Base-by-base conservation (phyloP, 2,113 vertebrate genomes). In the Xenopus laevis region DNA sequence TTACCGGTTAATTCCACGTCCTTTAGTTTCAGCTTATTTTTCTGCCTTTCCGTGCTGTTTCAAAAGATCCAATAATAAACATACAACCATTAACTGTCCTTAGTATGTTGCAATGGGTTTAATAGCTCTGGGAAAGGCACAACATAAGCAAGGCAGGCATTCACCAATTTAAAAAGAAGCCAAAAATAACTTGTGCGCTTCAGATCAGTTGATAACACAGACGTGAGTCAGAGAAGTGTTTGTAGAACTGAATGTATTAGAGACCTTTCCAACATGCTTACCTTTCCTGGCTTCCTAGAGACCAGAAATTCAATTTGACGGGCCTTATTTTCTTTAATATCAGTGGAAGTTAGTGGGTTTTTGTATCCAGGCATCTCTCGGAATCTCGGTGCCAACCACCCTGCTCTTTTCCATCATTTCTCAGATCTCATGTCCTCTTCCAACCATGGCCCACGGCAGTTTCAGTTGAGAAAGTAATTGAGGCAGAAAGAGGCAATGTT, bases 81-180 rank as follows among this genome's bases (percentile, higher is more conserved):
- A 68, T 45, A 21, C 23, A 52, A 58, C 52, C 45, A 47, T 55
- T 75, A 44, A 53, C 57, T 74, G 57, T 23, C 65, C 57, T 17
- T 53, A 33, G 13, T 63, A 47, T 75, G 73, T 75, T n/a, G 73
- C 73, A 75, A 75, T 75, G 60, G 27, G 59, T 68, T 50, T 68
- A 74, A 74, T 74, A 68, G n/a, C 55, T 68, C 65, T 75, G 73
- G 73, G 73, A 75, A 75, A 69, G 55, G 58, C 15, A 30, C 16
- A 74, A 40, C 33, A 40, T 40, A 40, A 40, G 33, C 33, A 40
- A 40, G 33, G 33, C 33, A 67, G 40, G 12, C 11, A 74, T 44
- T 30, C 55, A 61, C 57, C 52, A 75, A 44, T 16, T 21, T 44
- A 55, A 17, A 46, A 20, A 16, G 58, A 68, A 44, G 65, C 73